Percentiles rank a stretch among this genome's conserved stretches.
phyloP scores from a whole-genome alignment of 2,888 invertebrate species.

The Theodoxus fluviatilis region DNA sequence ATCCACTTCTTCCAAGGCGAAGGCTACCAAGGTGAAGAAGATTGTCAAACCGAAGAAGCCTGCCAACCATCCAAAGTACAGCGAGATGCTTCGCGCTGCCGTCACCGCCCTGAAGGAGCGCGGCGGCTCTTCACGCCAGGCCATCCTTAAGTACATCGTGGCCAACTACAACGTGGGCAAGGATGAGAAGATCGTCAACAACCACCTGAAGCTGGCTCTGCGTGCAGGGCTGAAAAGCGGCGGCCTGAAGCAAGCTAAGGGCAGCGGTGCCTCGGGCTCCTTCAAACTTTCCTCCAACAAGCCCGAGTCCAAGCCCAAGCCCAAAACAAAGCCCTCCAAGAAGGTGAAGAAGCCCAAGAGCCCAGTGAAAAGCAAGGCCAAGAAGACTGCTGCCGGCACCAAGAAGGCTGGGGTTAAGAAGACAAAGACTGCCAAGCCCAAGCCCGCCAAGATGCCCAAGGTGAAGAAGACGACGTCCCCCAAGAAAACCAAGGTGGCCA shows the following conservation, averaged over 20 bases:
- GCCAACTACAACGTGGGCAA: constrained; percentile 65
- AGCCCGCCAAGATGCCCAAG: constrained; percentile 34
- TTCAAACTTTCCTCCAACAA: constrained; percentile 47
- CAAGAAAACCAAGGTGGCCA: constrained; percentile 32
- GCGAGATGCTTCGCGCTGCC: constrained; percentile 66
- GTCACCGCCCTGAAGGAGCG: constrained; percentile 64
- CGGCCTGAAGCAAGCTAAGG: constrained; percentile 61
- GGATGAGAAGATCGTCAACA: constrained; percentile 62
- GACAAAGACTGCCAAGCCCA: constrained; percentile 37
- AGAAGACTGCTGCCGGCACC: constrained; percentile 29
- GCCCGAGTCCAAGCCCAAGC: constrained; percentile 31
- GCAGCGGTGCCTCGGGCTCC: constrained; percentile 57
- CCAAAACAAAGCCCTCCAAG: constrained; percentile 32
- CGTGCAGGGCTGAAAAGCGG: constrained; percentile 63
- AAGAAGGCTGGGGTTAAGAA: constrained; percentile 34
- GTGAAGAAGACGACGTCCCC: constrained; percentile 36
- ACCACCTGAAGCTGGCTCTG: constrained; percentile 64
- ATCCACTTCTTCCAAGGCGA: constrained; percentile 43
- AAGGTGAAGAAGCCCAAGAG: constrained; percentile 39
- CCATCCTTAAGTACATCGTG: constrained; percentile 66
- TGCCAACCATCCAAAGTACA: constrained; percentile 61
- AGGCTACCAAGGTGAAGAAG: constrained; percentile 40
- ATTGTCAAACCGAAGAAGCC: constrained; percentile 51
- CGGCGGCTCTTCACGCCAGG: constrained; percentile 67
- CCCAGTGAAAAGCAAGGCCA: constrained; percentile 31